Percentiles rank a stretch among this genome's conserved stretches.
Evolutionary conservation across 2,113 vertebrate genomes (phyloP).

Genomic region (Scatophagus argus): DNA sequence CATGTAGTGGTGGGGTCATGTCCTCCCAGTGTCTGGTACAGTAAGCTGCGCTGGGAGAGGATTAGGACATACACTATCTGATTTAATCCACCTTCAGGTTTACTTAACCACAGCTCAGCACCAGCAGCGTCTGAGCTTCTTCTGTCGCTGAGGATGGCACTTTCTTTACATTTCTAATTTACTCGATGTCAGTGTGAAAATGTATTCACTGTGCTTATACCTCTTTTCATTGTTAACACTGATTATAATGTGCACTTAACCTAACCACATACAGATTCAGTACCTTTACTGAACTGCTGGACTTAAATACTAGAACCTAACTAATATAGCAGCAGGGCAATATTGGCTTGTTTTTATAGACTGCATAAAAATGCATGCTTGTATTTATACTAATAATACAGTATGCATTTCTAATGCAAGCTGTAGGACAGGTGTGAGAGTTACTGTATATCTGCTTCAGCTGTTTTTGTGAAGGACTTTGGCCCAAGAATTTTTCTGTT

Average conservation of each 20-base stretch:
- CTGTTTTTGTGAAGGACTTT: conserved; percentile 10
- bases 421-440: neutral
- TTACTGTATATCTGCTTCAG: neutral
- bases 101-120: conserved; percentile 53
- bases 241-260: neutral
- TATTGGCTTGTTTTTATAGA: neutral
- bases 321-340: neutral
- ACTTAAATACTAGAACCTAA: neutral
- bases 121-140: conserved; percentile 40
- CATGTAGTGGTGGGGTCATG: conserved; percentile 59
- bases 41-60: conserved; percentile 71
- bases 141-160: conserved; percentile 39
- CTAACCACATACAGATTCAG: neutral
- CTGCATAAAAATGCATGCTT: neutral
- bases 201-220: neutral
- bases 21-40: conserved; percentile 70
- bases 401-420: neutral
- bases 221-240: neutral
- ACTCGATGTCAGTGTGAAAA: neutral
- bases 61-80: conserved; percentile 77
- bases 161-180: conserved; percentile 25
- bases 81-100: conserved; percentile 77
- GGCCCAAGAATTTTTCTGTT: neutral
- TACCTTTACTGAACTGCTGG: neutral
- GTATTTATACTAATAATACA: neutral